Base-by-base conservation (phyloP, 2,888 invertebrate genomes). In the Hemistola chrysoprasaria region DNA sequence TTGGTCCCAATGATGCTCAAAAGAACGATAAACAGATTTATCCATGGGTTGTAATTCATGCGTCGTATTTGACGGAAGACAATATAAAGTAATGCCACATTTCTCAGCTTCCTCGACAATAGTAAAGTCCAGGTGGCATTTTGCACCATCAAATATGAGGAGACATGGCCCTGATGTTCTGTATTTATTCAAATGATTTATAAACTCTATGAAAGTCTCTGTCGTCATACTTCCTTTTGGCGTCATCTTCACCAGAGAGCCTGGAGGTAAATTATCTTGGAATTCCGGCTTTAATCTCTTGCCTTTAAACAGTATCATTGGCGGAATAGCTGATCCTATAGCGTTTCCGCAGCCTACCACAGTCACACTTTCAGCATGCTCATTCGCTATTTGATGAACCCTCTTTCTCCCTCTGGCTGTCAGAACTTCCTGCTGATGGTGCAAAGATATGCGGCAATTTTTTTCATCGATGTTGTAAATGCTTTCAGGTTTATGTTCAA, bases 341-440 rank as follows among this genome's bases (percentile, higher is more conserved):
- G n/a, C n/a, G n/a, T n/a, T n/a, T n/a, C n/a, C n/a, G n/a, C n/a
- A n/a, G n/a, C n/a, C n/a, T n/a, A n/a, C n/a, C n/a, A n/a, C n/a
- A n/a, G n/a, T n/a, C n/a, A n/a, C n/a, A n/a, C n/a, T 62, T 45
- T 60, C 56, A 6, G 55, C 56, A 33, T 55, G 54, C 31, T 54
- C 59, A 1, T 36, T 31, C 3, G 48, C 46, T 3, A 55, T 28
- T 16, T 43, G 22, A 35, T 61, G 55, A 1, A 56, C 56, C 35
- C 54, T 54, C 6, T 42, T 53, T n/a, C n/a, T 40, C 2, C 52
- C 53, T 33, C 53, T 59, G 30, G 8, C 37, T 3, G 51, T n/a
- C 45, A 25, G 56, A 22, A 22, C 28, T 16, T 53, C 50, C 25
- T 50, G 52, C 26, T 54, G 53, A 3, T 47, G 35, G 28, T 56